A percentile compares a stretch with the other conserved stretches of the same genome.
phyloP scores from a whole-genome alignment of 2,113 vertebrate species.

The Nothobranchius kuhntae region DNA sequence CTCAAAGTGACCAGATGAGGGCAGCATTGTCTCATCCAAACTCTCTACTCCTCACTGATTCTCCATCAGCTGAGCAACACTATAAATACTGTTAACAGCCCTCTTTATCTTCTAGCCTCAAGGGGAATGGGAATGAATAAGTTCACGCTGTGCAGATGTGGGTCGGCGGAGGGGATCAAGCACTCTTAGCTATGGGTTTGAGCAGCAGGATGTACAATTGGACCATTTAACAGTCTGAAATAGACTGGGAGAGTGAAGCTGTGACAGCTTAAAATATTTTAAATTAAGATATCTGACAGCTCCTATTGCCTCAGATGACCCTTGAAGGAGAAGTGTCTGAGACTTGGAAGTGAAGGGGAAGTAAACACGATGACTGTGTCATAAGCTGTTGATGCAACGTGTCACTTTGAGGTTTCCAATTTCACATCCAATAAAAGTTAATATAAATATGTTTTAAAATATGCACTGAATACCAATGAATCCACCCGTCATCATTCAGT shows the following conservation, averaged over 20 bases:
- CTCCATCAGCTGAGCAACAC: conserved; percentile 5
- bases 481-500: no score
- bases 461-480: no score
- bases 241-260: background rate
- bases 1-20: conserved; percentile 62
- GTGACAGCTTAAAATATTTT: background rate
- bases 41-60: accelerated
- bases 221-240: conserved; percentile 23
- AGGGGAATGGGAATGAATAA: conserved; percentile 23
- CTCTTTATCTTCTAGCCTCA: background rate
- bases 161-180: conserved; percentile 20
- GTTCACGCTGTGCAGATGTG: conserved; percentile 6
- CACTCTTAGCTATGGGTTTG: conserved; percentile 9
- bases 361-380: background rate
- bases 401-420: background rate
- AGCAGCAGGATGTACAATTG: conserved; percentile 31
- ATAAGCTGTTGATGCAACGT: background rate
- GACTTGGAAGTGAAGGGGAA: background rate
- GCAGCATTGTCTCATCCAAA: conserved; percentile 53
- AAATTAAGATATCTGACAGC: conserved; percentile 7
- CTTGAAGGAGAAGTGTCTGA: background rate
- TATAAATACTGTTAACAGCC: conserved; percentile 5
- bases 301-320: conserved; percentile 6
- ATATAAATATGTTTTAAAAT: no score
- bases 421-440: background rate